Evolutionary conservation across 1,140 invertebrate genomes (phyloP).

Genomic region (Adoxophyes honmai): DNA sequence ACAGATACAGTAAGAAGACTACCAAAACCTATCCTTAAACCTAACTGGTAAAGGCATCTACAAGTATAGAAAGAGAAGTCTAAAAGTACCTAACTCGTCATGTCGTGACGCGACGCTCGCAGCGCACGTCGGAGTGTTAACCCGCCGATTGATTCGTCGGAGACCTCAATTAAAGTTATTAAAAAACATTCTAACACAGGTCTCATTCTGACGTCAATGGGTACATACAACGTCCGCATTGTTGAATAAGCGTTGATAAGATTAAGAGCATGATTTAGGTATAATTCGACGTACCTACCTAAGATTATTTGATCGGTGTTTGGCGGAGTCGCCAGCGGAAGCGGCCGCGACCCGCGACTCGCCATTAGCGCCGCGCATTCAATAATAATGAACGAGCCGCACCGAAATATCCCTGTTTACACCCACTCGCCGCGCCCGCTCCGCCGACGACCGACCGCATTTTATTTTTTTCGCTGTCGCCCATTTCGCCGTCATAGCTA

Average conservation of each 20-base stretch:
- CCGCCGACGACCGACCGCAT: conserved; percentile 72
- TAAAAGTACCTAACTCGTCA: too few species aligned
- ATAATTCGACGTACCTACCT: conserved; percentile 9
- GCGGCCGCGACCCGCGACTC: conserved; percentile 38
- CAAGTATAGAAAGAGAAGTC: too few species aligned
- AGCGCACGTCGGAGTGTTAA: background rate
- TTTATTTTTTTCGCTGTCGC: conserved; percentile 78
- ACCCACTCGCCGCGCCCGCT: conserved; percentile 68
- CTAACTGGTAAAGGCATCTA: too few species aligned
- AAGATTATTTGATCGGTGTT: conserved; percentile 5
- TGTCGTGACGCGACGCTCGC: too few species aligned
- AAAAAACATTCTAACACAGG: conserved; percentile 8
- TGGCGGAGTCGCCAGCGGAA: background rate
- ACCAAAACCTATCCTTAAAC: too few species aligned
- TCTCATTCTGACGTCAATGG: conserved; percentile 5
- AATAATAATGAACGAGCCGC: conserved; percentile 75
- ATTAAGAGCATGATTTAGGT: conserved; percentile 1
- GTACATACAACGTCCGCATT: background rate
- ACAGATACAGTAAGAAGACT: too few species aligned
- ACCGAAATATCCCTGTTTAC: conserved; percentile 76
- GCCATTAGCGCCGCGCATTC: conserved; percentile 73
- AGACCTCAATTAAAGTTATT: conserved; percentile 13
- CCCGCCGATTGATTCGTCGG: conserved; percentile 5
- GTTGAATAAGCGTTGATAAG: background rate
- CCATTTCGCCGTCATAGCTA: conserved; percentile 78